These are phyloP conservation scores for Petrolisthes manimaculis DNA, from an alignment of 2,888 invertebrate species.

Conservation along the genomic window DNA sequence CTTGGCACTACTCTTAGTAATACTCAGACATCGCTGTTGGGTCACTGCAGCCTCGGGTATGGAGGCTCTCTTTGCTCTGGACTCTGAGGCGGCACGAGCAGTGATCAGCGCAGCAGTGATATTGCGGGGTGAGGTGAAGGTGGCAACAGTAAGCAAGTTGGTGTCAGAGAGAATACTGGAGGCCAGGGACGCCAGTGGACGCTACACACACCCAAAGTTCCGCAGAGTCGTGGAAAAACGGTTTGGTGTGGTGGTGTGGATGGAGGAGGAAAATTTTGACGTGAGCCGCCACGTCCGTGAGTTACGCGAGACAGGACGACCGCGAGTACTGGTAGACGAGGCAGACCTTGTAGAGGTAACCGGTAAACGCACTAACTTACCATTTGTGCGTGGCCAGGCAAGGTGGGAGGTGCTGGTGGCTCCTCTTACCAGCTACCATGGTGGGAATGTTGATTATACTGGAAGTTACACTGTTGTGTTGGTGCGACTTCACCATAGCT, in stretches of 20 bases:
- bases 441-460: not conserved
- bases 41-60: slow-evolving; percentile 39
- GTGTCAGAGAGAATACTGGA: slow-evolving; percentile 27
- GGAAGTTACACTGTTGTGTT: slow-evolving; percentile 37
- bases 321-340: slow-evolving; percentile 30
- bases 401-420: slow-evolving; percentile 53
- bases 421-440: slow-evolving; percentile 17
- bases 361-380: slow-evolving; percentile 31
- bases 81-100: slow-evolving; percentile 44
- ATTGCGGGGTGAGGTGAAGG: slow-evolving; percentile 25
- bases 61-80: slow-evolving; percentile 55
- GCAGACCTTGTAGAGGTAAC: slow-evolving; percentile 29
- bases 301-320: not conserved
- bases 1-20: slow-evolving; percentile 27
- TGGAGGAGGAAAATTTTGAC: slow-evolving; percentile 42
- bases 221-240: slow-evolving; percentile 32
- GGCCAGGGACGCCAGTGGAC: slow-evolving; percentile 22
- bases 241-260: slow-evolving; percentile 51
- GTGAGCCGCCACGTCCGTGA: slow-evolving; percentile 32
- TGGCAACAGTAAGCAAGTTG: slow-evolving; percentile 10
- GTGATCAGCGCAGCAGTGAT: slow-evolving; percentile 38
- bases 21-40: not conserved
- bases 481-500: slow-evolving; percentile 44
- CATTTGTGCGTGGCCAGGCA: slow-evolving; percentile 47
- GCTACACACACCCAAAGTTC: slow-evolving; percentile 43